Conservation (phyloP, 2,888 invertebrate genomes). For the Acronicta psi region DNA sequence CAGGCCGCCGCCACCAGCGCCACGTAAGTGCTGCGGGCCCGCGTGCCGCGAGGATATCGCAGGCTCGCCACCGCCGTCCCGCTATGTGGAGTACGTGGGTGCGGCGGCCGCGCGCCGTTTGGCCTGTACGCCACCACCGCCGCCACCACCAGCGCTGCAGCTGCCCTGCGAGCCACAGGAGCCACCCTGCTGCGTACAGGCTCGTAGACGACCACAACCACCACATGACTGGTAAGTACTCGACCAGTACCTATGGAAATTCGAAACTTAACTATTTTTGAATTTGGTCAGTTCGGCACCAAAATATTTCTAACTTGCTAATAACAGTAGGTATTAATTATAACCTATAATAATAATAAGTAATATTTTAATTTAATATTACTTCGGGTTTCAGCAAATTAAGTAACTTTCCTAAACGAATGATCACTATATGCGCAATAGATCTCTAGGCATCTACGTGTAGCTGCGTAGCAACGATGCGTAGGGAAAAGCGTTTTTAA, state of each 20-base stretch:
- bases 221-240: slow-evolving; percentile 89
- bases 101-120: slow-evolving; percentile 90
- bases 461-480: slow-evolving; percentile 29
- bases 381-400: slow-evolving; percentile 4
- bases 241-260: slow-evolving; percentile 8
- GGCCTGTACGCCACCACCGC: slow-evolving; percentile 86
- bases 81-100: slow-evolving; percentile 91
- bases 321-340: no score
- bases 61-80: slow-evolving; percentile 82
- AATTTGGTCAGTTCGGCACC: not conserved
- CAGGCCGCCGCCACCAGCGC: slow-evolving; percentile 78
- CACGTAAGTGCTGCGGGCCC: slow-evolving; percentile 84
- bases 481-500: slow-evolving; percentile 68
- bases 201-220: slow-evolving; percentile 88
- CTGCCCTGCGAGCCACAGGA: slow-evolving; percentile 85
- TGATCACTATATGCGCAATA: slow-evolving; percentile 28
- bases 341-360: not conserved
- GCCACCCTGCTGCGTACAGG: slow-evolving; percentile 89
- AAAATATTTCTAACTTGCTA: no score
- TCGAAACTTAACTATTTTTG: not conserved
- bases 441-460: slow-evolving; percentile 6
- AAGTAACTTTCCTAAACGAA: slow-evolving; percentile 2
- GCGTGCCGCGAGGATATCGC: slow-evolving; percentile 84
- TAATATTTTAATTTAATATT: not conserved
- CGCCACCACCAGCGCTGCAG: slow-evolving; percentile 84